Base-by-base conservation (phyloP, 2,888 invertebrate genomes). In the Noctua comes region DNA sequence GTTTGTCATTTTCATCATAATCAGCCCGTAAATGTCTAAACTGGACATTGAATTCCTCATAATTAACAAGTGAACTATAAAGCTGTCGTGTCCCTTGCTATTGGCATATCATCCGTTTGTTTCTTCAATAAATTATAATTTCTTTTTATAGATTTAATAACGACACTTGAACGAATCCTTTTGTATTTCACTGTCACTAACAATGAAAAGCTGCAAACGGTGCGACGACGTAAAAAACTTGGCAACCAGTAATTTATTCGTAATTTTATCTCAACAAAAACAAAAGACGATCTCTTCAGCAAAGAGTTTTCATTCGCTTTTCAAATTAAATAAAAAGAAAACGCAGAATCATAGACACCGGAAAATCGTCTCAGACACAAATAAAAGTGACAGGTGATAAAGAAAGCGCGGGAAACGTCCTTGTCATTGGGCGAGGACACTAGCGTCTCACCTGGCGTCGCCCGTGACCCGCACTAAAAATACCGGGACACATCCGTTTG, bases 381-480 rank as follows among this genome's bases (percentile, higher is more conserved):
- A 82, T 77, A 86, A 80, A 88, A 81, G 87, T 90, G 86, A 82
- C 83, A 85, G 77, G 76, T 86, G 80, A 79, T 73, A 79, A 80
- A 76, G 76, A 89, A 87, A 88, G 80, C 83, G 88, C 88, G 88
- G 82, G 84, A 90, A 85, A 74, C 79, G 86, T 81, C 86, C 84
- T 81, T 86, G 91, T 90, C 90, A 90, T 90, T 92, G 89, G 88
- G 72, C 86, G 87, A 88, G 89, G 90, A 87, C 89, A 91, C 87
- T 86, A 87, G 64, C 79, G 87, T 68, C 86, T 88, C 90, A 91
- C 89, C 91, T 91, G 91, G 82, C 76, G 77, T 81, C 86, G 91
- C 88, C 91, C 92, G 87, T 91, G 90, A 90, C 91, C 92, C 76
- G 80, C 77, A 84, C 87, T 89, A 89, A 83, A 87, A 88, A 91